Conservation (phyloP, 2,888 invertebrate species). For the Heliothis peltigera region DNA sequence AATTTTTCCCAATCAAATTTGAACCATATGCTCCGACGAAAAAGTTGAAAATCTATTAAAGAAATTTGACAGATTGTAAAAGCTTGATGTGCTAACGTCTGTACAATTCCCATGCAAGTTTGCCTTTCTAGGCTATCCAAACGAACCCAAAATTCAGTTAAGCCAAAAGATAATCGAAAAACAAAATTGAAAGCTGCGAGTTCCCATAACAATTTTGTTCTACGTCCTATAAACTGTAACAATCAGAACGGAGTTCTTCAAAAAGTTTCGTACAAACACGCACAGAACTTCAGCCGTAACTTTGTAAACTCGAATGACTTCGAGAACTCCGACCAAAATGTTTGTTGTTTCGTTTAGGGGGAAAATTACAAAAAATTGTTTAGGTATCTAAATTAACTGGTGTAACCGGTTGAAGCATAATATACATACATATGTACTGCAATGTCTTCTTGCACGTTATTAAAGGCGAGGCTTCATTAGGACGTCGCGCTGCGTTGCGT, state of each 20-base stretch:
- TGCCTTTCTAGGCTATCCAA: background rate
- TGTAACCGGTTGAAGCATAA: constrained; percentile 38
- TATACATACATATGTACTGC: constrained; percentile 22
- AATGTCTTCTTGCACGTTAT: constrained; percentile 6
- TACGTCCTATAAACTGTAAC: constrained; percentile 38
- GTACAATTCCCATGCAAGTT: too few relatives aligned
- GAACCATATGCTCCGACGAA: too few relatives aligned
- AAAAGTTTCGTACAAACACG: constrained; percentile 60
- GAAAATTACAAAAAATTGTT: constrained; percentile 63
- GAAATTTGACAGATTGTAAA: too few relatives aligned
- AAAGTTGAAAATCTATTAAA: too few relatives aligned
- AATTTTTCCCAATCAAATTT: too few relatives aligned
- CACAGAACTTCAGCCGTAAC: constrained; percentile 63
- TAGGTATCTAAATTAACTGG: constrained; percentile 15
- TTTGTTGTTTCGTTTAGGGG: constrained; percentile 63
- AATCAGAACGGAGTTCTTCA: constrained; percentile 51
- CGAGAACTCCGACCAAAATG: constrained; percentile 58
- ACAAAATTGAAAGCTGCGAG: constrained; percentile 19
- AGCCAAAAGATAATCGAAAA: constrained; percentile 27
- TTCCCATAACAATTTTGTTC: constrained; percentile 21
- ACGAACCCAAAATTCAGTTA: constrained; percentile 23
- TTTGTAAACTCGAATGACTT: constrained; percentile 64
- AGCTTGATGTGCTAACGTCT: too few relatives aligned
- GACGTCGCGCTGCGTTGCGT: too few relatives aligned
- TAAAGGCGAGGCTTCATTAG: too few relatives aligned